Conservation (phyloP, 2,888 invertebrate genomes). For the Cotesia congregata region DNA sequence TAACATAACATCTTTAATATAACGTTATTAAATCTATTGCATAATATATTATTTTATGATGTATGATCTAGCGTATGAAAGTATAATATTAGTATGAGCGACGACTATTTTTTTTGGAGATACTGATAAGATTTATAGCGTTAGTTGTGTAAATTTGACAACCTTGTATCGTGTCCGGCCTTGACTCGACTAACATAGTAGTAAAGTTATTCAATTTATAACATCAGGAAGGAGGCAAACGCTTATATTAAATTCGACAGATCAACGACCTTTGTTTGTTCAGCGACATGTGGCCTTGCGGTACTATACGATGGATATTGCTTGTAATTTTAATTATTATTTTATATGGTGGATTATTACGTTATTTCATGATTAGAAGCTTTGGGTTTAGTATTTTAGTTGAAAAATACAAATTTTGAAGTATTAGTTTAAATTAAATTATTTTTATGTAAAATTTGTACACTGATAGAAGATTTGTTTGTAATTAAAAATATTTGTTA, state of each 20-base stretch:
- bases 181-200: conserved; percentile 12
- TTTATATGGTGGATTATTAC: neutral
- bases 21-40: neutral
- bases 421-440: no score
- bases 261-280: conserved; percentile 5
- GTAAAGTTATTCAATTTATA: conserved; percentile 7
- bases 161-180: conserved; percentile 4
- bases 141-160: conserved; percentile 22
- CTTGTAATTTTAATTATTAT: conserved; percentile 1
- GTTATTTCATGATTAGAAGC: no score
- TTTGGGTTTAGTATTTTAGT: no score
- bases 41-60: neutral
- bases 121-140: neutral
- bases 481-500: no score
- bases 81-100: no score
- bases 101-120: no score
- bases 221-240: conserved; percentile 7
- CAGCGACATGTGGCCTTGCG: neutral
- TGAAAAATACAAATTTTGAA: no score
- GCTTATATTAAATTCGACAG: neutral
- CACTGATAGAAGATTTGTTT: no score
- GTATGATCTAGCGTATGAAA: no score
- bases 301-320: neutral
- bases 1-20: no score
- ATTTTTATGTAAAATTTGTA: no score